Conservation (phyloP, 2,797 vertebrate species). For the Falco peregrinus region DNA sequence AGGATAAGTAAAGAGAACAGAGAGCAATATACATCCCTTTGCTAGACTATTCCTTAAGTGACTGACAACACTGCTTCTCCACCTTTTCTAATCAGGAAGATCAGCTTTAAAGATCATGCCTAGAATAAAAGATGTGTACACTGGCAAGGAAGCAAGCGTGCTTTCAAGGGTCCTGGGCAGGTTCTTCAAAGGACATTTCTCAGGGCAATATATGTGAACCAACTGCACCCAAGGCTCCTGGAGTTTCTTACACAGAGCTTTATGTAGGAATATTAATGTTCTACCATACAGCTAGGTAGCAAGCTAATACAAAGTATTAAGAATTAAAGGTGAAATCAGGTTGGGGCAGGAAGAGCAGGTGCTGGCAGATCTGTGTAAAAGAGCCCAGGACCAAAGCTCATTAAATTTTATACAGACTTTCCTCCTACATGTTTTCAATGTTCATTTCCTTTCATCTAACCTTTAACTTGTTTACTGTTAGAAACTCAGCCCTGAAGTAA, state of each 20-base stretch:
- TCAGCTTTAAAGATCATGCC: background rate
- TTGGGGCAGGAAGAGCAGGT: background rate
- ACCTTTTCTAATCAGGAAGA: background rate
- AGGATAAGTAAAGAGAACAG: background rate
- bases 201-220: background rate
- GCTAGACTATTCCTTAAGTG: background rate
- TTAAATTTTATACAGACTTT: background rate
- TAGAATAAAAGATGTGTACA: background rate
- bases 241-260: background rate
- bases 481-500: background rate
- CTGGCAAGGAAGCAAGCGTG: background rate
- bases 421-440: background rate
- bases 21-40: background rate
- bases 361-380: background rate
- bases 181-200: background rate
- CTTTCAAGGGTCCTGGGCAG: background rate
- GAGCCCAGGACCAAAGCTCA: background rate
- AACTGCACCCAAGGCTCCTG: background rate
- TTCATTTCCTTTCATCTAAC: slow-evolving; percentile 16
- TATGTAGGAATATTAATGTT: background rate
- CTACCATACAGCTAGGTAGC: background rate
- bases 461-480: background rate
- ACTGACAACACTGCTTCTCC: background rate
- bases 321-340: background rate
- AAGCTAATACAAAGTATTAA: background rate